Conservation (phyloP, 2,888 invertebrate genomes). For the Rapana venosa region DNA sequence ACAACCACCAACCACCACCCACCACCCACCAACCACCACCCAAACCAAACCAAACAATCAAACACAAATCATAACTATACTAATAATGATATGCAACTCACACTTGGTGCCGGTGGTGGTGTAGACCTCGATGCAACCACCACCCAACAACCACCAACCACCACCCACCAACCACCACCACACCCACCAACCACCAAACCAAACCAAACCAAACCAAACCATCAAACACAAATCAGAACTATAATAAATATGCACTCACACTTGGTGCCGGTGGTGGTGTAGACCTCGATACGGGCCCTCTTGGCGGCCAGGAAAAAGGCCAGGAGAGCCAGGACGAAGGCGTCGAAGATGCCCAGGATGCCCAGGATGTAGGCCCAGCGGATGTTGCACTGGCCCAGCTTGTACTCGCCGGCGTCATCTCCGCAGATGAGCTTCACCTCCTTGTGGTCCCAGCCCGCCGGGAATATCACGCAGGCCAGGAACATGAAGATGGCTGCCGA, state of each 20-base stretch:
- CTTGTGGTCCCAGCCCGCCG: slow-evolving; percentile 93
- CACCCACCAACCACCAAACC: background rate
- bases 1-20: too few species aligned
- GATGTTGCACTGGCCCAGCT: slow-evolving; percentile 90
- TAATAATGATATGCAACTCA: too few species aligned
- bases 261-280: slow-evolving; percentile 67
- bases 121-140: too few species aligned
- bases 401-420: slow-evolving; percentile 82
- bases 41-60: too few species aligned
- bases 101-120: too few species aligned
- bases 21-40: too few species aligned
- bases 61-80: too few species aligned
- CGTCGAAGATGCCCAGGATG: slow-evolving; percentile 91
- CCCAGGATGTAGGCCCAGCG: slow-evolving; percentile 91
- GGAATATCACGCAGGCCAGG: slow-evolving; percentile 92
- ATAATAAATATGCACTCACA: slow-evolving; percentile 62
- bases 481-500: slow-evolving; percentile 89
- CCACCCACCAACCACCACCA: too few species aligned
- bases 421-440: slow-evolving; percentile 92
- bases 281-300: slow-evolving; percentile 80
- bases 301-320: slow-evolving; percentile 95
- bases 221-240: background rate
- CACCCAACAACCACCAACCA: too few species aligned
- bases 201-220: background rate
- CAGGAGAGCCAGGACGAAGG: slow-evolving; percentile 89